phyloP scores from a whole-genome alignment of 2,888 invertebrate genomes.

The Parnassius smintheus region DNA sequence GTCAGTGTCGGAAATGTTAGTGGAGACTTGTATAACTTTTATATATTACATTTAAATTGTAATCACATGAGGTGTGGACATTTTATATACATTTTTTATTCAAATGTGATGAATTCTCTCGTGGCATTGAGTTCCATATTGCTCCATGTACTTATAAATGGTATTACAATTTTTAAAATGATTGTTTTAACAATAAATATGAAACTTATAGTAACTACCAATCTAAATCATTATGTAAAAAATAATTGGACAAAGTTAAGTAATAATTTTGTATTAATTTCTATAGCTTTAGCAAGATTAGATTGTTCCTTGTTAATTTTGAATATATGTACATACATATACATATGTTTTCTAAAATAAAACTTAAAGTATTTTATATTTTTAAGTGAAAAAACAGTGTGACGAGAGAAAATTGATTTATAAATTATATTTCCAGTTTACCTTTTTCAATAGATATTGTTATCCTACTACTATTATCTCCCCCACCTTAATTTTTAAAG shows the following conservation, averaged over 20 bases:
- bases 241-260: constrained; percentile 21
- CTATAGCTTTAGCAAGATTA: constrained; percentile 45
- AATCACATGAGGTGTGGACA: constrained; percentile 73
- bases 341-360: constrained; percentile 48
- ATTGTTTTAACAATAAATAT: constrained; percentile 13
- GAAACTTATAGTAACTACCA: constrained; percentile 3
- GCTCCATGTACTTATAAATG: constrained; percentile 18
- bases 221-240: constrained; percentile 22
- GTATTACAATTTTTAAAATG: constrained; percentile 12
- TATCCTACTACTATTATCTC: constrained; percentile 46
- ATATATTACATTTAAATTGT: constrained; percentile 69
- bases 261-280: constrained; percentile 32
- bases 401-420: constrained; percentile 71
- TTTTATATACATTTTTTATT: constrained; percentile 73
- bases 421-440: constrained; percentile 52
- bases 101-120: constrained; percentile 72
- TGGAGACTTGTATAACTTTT: constrained; percentile 69
- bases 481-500: constrained; percentile 73
- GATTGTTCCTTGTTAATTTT: constrained; percentile 62
- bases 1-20: constrained; percentile 54
- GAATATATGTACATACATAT: constrained; percentile 64
- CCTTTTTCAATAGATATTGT: constrained; percentile 37
- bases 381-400: constrained; percentile 76
- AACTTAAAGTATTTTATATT: constrained; percentile 62
- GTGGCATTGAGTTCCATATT: constrained; percentile 64